These are phyloP conservation scores for Potorous gilbertii DNA, from an alignment of 2,797 vertebrate species.

Conservation along the genomic window DNA sequence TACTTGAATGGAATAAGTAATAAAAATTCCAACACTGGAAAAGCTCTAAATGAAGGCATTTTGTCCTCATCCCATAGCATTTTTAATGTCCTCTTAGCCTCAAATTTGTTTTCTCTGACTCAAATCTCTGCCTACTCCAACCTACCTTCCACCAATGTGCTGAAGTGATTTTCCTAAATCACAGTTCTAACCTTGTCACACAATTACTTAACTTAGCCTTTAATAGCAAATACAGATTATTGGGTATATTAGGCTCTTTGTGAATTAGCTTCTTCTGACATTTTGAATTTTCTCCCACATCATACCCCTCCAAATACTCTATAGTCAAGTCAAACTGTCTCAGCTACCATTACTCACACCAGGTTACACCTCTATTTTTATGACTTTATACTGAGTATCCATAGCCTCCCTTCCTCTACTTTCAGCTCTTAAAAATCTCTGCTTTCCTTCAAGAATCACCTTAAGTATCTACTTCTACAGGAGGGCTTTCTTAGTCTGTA, in stretches of 20 bases:
- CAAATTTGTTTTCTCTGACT: not conserved
- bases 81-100: constrained; percentile 12
- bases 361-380: not conserved
- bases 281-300: not conserved
- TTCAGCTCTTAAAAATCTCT: not conserved
- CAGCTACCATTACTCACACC: not conserved
- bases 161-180: not conserved
- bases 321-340: not conserved
- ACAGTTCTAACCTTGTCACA: not conserved
- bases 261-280: not conserved
- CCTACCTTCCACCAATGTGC: not conserved
- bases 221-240: not conserved
- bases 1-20: not conserved
- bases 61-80: not conserved
- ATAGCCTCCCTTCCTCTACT: not conserved
- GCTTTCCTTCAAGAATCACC: not conserved
- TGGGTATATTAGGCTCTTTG: not conserved
- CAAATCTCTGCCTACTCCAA: not conserved
- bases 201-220: not conserved
- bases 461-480: not conserved
- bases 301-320: not conserved
- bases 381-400: not conserved
- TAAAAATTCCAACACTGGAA: not conserved
- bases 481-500: not conserved
- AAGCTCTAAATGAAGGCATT: not conserved